A percentile compares a stretch with the other conserved stretches of the same genome.
Conservation (phyloP, 2,888 invertebrate genomes). For the Galerucella pusilla region DNA sequence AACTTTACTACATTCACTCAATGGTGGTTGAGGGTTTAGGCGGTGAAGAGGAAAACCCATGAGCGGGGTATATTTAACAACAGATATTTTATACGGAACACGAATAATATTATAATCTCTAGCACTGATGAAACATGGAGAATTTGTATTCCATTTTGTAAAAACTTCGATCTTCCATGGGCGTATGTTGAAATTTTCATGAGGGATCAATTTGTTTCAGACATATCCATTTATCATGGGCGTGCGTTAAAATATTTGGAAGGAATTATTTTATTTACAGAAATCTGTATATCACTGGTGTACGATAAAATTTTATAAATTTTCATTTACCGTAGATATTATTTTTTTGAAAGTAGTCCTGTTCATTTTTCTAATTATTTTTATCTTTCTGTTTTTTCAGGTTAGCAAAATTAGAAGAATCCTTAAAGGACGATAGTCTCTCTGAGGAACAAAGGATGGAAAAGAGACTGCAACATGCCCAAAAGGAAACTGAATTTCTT, state of each 20-base stretch:
- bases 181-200: too few relatives aligned
- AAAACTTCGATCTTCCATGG: too few relatives aligned
- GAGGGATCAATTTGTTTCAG: too few relatives aligned
- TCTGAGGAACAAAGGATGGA: slow-evolving; percentile 95
- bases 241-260: too few relatives aligned
- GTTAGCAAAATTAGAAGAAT: slow-evolving; percentile 93
- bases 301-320: too few relatives aligned
- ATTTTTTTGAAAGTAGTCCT: too few relatives aligned
- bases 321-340: too few relatives aligned
- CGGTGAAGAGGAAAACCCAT: neutral
- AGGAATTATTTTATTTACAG: too few relatives aligned
- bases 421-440: slow-evolving; percentile 94
- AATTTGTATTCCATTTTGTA: neutral
- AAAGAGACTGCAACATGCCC: slow-evolving; percentile 93
- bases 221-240: too few relatives aligned
- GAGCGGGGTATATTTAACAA: neutral
- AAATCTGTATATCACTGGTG: too few relatives aligned
- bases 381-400: slow-evolving; percentile 63
- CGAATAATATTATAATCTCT: too few relatives aligned
- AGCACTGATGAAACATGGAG: neutral
- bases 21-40: neutral
- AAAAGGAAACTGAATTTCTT: slow-evolving; percentile 98
- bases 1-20: slow-evolving; percentile 1
- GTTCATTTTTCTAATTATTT: neutral
- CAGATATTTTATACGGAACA: too few relatives aligned